Conservation (phyloP, 2,888 invertebrate genomes). For the Hypena proboscidalis region DNA sequence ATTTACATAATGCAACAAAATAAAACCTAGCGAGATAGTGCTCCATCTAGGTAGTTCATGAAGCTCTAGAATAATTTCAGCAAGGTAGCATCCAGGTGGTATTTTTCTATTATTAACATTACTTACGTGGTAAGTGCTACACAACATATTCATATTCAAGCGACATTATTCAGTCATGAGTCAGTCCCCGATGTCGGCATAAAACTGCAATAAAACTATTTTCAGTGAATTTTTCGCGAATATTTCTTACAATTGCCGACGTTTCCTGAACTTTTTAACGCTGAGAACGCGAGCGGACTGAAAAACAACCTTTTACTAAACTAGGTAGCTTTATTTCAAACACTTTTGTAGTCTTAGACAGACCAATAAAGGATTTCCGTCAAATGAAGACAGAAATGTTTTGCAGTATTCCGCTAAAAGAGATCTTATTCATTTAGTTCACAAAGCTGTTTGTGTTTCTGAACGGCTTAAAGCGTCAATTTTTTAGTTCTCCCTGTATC, state of each 20-base stretch:
- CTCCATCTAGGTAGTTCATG: too few species aligned
- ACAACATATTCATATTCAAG: neutral
- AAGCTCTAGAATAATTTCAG: too few species aligned
- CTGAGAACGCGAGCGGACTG: neutral
- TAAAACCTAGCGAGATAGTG: too few species aligned
- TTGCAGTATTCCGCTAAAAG: too few species aligned
- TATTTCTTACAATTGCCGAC: slow-evolving; percentile 8
- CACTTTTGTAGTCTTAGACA: too few species aligned
- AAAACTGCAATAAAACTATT: slow-evolving; percentile 13
- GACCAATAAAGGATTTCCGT: too few species aligned
- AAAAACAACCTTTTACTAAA: neutral
- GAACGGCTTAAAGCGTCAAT: too few species aligned
- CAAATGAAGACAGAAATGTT: neutral
- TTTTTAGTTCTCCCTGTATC: too few species aligned
- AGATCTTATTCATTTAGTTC: too few species aligned
- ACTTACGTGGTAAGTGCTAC: neutral
- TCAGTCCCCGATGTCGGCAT: neutral
- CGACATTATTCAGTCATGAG: slow-evolving; percentile 1
- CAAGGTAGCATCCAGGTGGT: neutral
- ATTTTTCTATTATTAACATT: slow-evolving; percentile 4
- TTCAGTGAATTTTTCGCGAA: slow-evolving; percentile 13
- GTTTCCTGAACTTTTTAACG: slow-evolving; percentile 4
- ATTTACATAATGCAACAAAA: too few species aligned
- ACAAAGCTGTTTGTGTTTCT: too few species aligned
- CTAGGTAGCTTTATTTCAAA: neutral